Evolutionary conservation across 2,113 vertebrate species (phyloP).

Genomic region (Varanus komodoensis): DNA sequence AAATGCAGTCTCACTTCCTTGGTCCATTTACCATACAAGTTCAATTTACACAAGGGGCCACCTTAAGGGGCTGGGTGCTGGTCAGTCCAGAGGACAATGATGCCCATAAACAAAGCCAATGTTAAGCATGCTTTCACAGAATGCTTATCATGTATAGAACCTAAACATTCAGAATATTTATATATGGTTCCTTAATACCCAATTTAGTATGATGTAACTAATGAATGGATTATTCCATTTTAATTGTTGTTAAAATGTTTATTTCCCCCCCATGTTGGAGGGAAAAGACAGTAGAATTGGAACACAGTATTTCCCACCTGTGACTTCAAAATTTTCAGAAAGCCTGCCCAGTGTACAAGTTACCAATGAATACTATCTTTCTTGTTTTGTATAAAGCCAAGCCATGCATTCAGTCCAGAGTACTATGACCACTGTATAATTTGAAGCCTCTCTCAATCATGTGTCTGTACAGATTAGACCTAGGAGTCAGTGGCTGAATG

Average conservation of each 20-base stretch:
- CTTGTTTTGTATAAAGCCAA: neutral
- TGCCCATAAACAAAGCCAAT: neutral
- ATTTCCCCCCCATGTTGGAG: no score
- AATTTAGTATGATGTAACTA: no score
- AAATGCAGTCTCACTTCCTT: neutral
- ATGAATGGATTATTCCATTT: no score
- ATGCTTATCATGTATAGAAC: neutral
- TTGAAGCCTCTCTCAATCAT: neutral
- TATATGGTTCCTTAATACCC: neutral
- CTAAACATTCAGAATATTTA: neutral
- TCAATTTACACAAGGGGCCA: neutral
- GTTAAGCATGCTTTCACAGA: neutral
- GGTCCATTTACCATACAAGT: neutral
- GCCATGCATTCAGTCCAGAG: no score
- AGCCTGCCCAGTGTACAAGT: no score
- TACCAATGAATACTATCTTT: neutral
- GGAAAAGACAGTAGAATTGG: no score
- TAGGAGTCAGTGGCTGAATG: neutral
- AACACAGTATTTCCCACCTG: no score
- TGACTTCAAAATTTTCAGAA: no score
- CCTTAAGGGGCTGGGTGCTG: neutral
- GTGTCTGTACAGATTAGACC: neutral
- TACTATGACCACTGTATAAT: no score
- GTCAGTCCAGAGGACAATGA: neutral
- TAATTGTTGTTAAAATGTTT: no score